These are phyloP conservation scores for Brachyhypopomus gauderio DNA, from an alignment of 2,113 vertebrate genomes.

Conservation along the genomic window DNA sequence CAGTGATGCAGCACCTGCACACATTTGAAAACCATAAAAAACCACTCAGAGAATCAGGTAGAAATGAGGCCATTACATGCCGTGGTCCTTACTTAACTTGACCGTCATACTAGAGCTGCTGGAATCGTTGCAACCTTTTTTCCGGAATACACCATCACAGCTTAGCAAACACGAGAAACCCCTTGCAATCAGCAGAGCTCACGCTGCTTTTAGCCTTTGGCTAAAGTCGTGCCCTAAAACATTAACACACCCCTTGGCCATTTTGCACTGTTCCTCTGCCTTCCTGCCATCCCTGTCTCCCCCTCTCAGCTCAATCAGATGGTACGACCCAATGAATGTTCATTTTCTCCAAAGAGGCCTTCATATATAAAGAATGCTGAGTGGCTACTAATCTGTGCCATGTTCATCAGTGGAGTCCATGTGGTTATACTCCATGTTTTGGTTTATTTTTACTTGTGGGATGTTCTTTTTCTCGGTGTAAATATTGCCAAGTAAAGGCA, in stretches of 20 bases:
- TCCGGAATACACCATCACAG: conserved; percentile 29
- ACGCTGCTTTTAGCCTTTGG: conserved; percentile 30
- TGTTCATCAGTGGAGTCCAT: conserved; percentile 24
- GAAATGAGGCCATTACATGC: conserved; percentile 38
- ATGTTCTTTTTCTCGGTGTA: conserved; percentile 14
- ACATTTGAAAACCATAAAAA: conserved; percentile 3
- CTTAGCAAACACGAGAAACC: not conserved
- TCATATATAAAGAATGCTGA: conserved; percentile 59
- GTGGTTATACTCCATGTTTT: not conserved
- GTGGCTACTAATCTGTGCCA: conserved; percentile 36
- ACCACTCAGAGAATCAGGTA: not conserved
- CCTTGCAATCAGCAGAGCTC: conserved; percentile 23
- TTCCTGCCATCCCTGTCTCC: conserved; percentile 26
- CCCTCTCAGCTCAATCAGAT: conserved; percentile 63
- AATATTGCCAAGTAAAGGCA: conserved; percentile 24
- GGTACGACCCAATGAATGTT: conserved; percentile 80
- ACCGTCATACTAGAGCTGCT: too few species aligned
- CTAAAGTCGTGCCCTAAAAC: not conserved
- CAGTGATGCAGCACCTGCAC: not conserved
- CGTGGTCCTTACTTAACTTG: not conserved
- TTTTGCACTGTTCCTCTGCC: conserved; percentile 62
- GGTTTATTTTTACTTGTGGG: conserved; percentile 1
- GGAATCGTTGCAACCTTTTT: not conserved
- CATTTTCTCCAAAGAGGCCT: conserved; percentile 75
- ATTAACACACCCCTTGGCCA: conserved; percentile 26